Evolutionary conservation across 2,797 vertebrate genomes (phyloP), one percentile per base, ranked within the genome.

Genomic region (Enoplosus armatus): DNA sequence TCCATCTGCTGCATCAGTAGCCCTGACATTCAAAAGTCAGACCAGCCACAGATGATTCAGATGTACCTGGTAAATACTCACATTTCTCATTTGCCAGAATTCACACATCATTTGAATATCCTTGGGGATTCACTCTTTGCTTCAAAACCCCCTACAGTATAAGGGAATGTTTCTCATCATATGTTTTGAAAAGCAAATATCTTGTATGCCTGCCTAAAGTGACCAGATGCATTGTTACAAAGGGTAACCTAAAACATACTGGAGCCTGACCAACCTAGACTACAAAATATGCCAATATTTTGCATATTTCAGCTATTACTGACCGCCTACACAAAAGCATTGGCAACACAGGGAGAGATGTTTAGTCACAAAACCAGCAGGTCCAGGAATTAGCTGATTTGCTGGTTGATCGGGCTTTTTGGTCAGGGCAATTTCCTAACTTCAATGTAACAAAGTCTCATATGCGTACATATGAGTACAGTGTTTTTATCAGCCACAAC

Each of bases 21-120:
- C 43, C 8, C 1, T 51, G 10, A 16, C 39, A 35, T 59, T 55
- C 39, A 73, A 65, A 60, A 45, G 12, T 41, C 54, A 77, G 14
- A 61, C 9, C 8, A 62, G 35, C 27, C 8, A 20, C 51, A 63
- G 15, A 64, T 43, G 39, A 58, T 43, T 68, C 11, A 37, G 6
- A 51, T 26, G 8, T 29, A 58, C 26, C 39, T 68, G 62, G 6
- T 75, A 35, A 51, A 47, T 20, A 33, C n/a, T n/a, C 45, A 53
- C 39, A 63, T 67, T 51, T 27, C 18, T 51, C 48, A 75, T 68
- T 72, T 72, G 41, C 26, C 63, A 45, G 11, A 65, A 31, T 56
- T 7, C 7, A n/a, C 6, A 59, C 37, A 54, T 69, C 22, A 45
- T 4, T 18, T 43, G 22, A 43, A 31, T 29, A 37, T 50, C 7